A percentile compares a stretch with the other conserved stretches of the same genome.
Evolutionary conservation across 2,888 invertebrate species (phyloP).

Genomic region (Polyommatus iphigenia): DNA sequence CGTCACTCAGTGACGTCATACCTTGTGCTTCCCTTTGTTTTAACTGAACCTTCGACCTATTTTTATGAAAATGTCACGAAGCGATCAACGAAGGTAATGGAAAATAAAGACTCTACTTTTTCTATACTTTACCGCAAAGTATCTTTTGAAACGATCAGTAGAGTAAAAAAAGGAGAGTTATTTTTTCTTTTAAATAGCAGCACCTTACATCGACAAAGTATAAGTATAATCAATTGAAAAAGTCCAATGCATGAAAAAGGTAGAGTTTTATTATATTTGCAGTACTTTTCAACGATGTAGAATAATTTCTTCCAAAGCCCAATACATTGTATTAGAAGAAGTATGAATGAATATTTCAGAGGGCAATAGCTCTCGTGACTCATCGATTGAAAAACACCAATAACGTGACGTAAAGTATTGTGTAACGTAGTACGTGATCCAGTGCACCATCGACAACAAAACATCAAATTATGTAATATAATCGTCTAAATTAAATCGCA

Average conservation of each 20-base stretch:
- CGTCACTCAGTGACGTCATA: background rate
- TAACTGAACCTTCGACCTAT: background rate
- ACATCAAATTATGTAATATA: slow-evolving; percentile 68
- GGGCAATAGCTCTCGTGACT: slow-evolving; percentile 57
- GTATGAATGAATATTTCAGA: slow-evolving; percentile 26
- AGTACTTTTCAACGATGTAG: background rate
- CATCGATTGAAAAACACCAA: slow-evolving; percentile 65
- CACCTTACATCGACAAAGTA: no score
- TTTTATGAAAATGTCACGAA: background rate
- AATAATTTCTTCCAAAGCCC: background rate
- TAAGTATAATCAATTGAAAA: no score
- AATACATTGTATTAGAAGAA: background rate
- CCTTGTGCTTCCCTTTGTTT: background rate
- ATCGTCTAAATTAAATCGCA: slow-evolving; percentile 72
- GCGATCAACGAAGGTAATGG: background rate
- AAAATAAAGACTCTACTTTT: no score
- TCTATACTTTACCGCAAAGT: no score
- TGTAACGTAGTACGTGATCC: slow-evolving; percentile 74
- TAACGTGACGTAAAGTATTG: slow-evolving; percentile 66
- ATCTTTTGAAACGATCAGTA: no score
- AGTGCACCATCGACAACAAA: slow-evolving; percentile 60
- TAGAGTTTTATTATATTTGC: background rate
- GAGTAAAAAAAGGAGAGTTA: background rate
- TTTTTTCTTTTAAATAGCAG: background rate
- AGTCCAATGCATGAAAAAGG: no score